A percentile compares a stretch with the other conserved stretches of the same genome.
Evolutionary conservation across 2,797 vertebrate species (phyloP).

Genomic region (Oreonectes daqikongensis): DNA sequence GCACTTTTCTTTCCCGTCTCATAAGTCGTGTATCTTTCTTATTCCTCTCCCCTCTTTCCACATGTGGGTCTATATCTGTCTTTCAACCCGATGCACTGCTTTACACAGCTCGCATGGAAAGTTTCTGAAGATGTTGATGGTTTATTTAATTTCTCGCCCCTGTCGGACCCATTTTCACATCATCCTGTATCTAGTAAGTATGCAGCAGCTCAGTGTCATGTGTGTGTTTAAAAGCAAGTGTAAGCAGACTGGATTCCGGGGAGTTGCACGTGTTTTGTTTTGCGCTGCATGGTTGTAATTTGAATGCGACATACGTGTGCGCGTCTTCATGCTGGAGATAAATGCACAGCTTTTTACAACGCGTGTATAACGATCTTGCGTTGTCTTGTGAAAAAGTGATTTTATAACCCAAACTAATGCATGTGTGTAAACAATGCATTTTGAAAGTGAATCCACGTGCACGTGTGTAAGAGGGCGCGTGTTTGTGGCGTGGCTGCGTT

Average conservation of each 20-base stretch:
- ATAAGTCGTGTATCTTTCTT: slow-evolving; percentile 55
- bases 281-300: background rate
- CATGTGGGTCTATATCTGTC: background rate
- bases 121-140: slow-evolving; percentile 83
- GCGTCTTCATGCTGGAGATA: background rate
- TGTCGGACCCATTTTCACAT: slow-evolving; percentile 87
- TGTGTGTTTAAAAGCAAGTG: background rate
- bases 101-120: slow-evolving; percentile 74
- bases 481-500: background rate
- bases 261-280: background rate
- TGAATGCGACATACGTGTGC: background rate
- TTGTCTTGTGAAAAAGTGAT: background rate
- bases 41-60: slow-evolving; percentile 61
- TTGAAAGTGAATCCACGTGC: slow-evolving; percentile 14
- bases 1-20: slow-evolving; percentile 67
- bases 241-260: background rate
- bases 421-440: background rate
- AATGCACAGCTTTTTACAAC: background rate
- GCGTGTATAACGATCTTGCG: background rate
- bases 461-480: background rate
- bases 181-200: slow-evolving; percentile 90
- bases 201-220: slow-evolving; percentile 35
- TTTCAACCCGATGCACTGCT: background rate
- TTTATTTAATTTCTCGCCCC: slow-evolving; percentile 88
- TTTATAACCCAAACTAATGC: background rate